These are phyloP conservation scores for Eciton burchellii DNA, from an alignment of 1,140 invertebrate genomes.

Conservation along the genomic window DNA sequence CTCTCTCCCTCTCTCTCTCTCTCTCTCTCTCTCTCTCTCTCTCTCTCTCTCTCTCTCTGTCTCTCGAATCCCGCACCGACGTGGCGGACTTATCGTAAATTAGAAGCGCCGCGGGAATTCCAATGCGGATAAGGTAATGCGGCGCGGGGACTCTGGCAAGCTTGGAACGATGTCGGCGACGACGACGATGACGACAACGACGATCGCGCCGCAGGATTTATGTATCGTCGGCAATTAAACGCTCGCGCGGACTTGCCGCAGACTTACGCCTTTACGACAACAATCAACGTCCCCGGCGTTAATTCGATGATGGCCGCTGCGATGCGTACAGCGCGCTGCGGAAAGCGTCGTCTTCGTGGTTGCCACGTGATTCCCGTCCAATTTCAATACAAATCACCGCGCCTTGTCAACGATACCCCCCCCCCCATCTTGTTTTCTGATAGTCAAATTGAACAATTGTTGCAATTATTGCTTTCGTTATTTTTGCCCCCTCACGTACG, in stretches of 20 bases:
- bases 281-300: conserved; percentile 58
- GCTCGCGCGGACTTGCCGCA: conserved; percentile 46
- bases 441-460: too few species aligned
- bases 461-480: too few species aligned
- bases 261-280: conserved; percentile 38
- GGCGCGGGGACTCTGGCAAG: conserved; percentile 35
- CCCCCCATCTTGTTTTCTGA: too few species aligned
- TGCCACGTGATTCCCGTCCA: background rate
- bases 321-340: background rate
- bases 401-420: too few species aligned
- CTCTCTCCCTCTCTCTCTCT: conserved; percentile 17
- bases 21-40: conserved; percentile 1
- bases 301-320: conserved; percentile 34
- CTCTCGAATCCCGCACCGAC: conserved; percentile 34
- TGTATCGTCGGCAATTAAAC: conserved; percentile 70
- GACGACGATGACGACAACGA: conserved; percentile 30
- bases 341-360: background rate
- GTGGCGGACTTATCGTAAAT: conserved; percentile 76
- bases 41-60: conserved; percentile 22
- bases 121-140: conserved; percentile 69
- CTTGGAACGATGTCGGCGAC: conserved; percentile 56
- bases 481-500: too few species aligned
- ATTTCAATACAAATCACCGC: too few species aligned
- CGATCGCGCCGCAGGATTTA: conserved; percentile 66
- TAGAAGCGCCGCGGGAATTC: conserved; percentile 76